Base-by-base conservation (phyloP, 2,113 vertebrate genomes). In the Seriola aureovittata region DNA sequence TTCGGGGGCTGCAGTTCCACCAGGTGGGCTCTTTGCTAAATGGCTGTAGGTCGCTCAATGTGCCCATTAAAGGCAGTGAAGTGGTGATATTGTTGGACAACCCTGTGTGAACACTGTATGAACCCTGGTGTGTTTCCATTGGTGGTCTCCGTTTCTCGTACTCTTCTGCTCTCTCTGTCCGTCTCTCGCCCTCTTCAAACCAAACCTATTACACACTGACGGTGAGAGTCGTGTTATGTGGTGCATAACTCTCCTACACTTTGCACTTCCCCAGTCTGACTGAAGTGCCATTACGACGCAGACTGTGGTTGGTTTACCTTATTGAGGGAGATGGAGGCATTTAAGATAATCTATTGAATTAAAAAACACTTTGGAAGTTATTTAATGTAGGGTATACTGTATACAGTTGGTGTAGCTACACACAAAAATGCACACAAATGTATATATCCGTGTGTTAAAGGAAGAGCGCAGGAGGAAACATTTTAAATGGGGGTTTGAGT, bases 11-110 rank as follows among this genome's bases (percentile, higher is more conserved):
- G 29, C 6, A 5, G 32, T 68, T 85, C 54, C 71, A 89, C 80
- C 86, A 80, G 80, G 86, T 90, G 87, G 82, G 68, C 67, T 89
- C 52, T 87, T 64, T 64, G 79, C 83, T 85, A 82, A 89, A 89
- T 88, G 85, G 85, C 74, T 11, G 8, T 34, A 38, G 59, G 75
- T 82, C 58, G 19, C 57, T 82, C 89, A 78, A 89, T 85, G 81
- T 88, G 63, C 10, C 85, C 63, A 68, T 86, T 85, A 85, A 88
- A 72, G 62, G 67, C 78, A 71, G 72, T 75, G 58, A 73, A 86
- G 78, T 80, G 67, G 75, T 32, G 48, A 83, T 85, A 70, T 34
- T 86, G 81, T 82, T 66, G 83, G 85, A 86, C 84, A 87, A 57
- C 69, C 29, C 66, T 59, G 46, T 66, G 68, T 54, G 74, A 85